Base-by-base conservation (phyloP, 2,113 vertebrate genomes). In the Arvicanthis niloticus region DNA sequence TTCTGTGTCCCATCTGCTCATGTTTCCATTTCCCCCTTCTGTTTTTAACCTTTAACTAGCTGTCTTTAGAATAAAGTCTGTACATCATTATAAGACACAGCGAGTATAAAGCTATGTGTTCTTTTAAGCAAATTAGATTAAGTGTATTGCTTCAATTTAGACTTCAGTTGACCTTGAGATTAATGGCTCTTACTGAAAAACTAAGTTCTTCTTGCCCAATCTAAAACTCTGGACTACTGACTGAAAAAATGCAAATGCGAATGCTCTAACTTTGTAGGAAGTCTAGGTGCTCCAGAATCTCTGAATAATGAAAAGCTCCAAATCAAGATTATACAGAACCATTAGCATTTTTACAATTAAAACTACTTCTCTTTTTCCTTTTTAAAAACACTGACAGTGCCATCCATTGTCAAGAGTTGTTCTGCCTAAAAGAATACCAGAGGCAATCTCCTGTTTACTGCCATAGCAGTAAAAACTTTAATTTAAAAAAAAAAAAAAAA, bases 351-450 rank as follows among this genome's bases (percentile, higher is more conserved):
- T 75, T 73, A 95, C 91, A 95, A 94, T 48, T 97, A 92, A 96
- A 80, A 58, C 97, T 97, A 95, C 17, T 95, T 11, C 92, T 90
- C 96, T 97, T 42, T 76, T 34, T 37, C 22, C 31, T 58, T 21
- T 80, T 56, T 17, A 80, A 76, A 76, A 81, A n/a, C 13, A 16
- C 22, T 40, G 22, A 58, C 53, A 67, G 13, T 96, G 73, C 96
- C 91, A 67, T 97, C 96, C 97, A 96, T 98, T 96, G 95, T 96
- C 89, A 97, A 95, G 75, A 98, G 31, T 97, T 98, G 11, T 93
- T 96, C 91, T 98, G 60, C 77, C 95, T 77, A 97, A 97, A 86
- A 92, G 95, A 76, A 0, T 24, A 31, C 92, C 96, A 97, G 95
- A 98, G 76, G 60, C 93, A 95, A 58, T 72, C 21, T 95, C 97